These are phyloP conservation scores for Eulemur macaco DNA, from an alignment of 2,113 vertebrate genomes.

Conservation along the genomic window DNA sequence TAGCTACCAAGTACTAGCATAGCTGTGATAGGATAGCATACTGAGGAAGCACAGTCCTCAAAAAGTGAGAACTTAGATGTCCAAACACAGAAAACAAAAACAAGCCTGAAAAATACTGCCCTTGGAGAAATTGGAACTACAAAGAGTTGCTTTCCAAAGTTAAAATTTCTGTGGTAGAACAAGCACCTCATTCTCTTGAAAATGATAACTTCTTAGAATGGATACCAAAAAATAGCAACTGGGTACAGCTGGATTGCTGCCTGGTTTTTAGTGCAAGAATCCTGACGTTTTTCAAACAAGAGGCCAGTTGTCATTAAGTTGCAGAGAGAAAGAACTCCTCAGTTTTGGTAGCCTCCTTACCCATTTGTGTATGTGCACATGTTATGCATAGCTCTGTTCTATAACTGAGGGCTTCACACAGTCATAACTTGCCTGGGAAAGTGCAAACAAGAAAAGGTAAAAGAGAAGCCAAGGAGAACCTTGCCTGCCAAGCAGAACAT, in stretches of 20 bases:
- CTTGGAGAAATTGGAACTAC: constrained; percentile 50
- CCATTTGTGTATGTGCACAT: background rate
- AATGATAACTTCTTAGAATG: constrained; percentile 75
- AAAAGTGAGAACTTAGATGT: background rate
- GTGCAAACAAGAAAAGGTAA: background rate
- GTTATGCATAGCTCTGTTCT: background rate
- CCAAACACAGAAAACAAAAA: constrained; percentile 50
- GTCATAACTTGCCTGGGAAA: background rate
- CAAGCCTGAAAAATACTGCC: constrained; percentile 37
- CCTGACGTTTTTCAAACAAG: background rate
- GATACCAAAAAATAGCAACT: constrained; percentile 46
- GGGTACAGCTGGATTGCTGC: background rate
- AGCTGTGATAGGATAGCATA: background rate
- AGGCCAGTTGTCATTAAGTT: background rate
- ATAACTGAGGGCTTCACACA: background rate
- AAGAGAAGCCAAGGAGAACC: background rate
- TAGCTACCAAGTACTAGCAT: background rate
- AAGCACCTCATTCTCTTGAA: constrained; percentile 67
- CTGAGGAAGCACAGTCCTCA: background rate
- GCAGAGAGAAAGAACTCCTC: background rate
- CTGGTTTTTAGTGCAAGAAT: background rate
- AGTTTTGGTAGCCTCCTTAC: background rate
- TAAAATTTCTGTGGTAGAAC: constrained; percentile 57
- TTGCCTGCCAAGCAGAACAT: background rate
- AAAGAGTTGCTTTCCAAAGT: constrained; percentile 64